Evolutionary conservation across 2,113 vertebrate species (phyloP), one percentile per base, ranked within the genome.

Genomic region (Protomyctophum bolini): DNA sequence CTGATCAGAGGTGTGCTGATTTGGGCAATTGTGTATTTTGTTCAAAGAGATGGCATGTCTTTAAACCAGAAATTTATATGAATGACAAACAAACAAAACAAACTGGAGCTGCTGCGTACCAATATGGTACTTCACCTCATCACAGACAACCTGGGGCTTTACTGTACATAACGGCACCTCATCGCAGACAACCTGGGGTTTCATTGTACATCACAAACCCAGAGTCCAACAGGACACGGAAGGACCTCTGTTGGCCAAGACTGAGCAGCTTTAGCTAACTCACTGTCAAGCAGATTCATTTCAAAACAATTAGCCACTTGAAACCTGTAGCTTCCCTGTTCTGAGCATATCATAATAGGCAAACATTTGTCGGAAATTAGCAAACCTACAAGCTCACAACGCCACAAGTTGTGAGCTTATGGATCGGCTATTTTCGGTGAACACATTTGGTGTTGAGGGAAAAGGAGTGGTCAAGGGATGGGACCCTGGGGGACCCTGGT

Each of bases 31-130:
- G 64, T 55, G 81, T 84, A 73, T 84, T 85, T 80, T 83, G 86
- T 58, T 85, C 81, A 80, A 81, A 90, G 85, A 63, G 64, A 86
- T 63, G 71, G 70, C 63, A 73, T 74, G 71, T 80, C 78, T 84
- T 79, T 74, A 73, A 72, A 21, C 76, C 82, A 61, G 75, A 85
- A 50, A 71, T 72, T 76, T 73, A 76, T 80, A 77, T 76, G 71
- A 73, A 77, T 64, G 49, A 12, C 9, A 63, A 88, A 12, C 9
- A 63, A 88, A 81, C 68, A 21, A 21, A 21, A 63, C 68, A 77
- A 86, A 85, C 81, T 82, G 86, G 83, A 87, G 84, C 87, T 86
- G 87, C 84, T 84, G 83, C 72, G 71, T 77, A 85, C 75, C 77
- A 21, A 64, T 82, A 84, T 74, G 79, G 72, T 84, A 75, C 77